Base-by-base conservation (phyloP, 2,797 vertebrate genomes). In the Lemur catta region DNA sequence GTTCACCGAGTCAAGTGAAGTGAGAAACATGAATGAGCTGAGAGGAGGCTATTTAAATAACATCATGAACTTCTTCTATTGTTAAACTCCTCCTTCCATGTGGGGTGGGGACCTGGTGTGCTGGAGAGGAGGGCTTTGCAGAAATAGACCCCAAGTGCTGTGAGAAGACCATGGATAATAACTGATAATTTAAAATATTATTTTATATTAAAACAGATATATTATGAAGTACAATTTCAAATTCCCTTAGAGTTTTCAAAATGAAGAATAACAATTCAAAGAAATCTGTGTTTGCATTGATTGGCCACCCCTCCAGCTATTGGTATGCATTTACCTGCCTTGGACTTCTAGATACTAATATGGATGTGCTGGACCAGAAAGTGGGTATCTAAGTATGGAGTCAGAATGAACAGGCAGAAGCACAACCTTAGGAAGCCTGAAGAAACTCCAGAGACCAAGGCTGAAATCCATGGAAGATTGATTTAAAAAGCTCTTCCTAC, bases 1-100 rank as follows among this genome's bases (percentile, higher is more conserved):
- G 57, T 93, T 96, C 87, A 92, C 52, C 82, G 0, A 97, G 75
- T 84, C 82, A 84, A 57, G 24, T 33, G 67, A 94, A 63, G 61
- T n/a, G 71, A 86, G 69, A 59, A 26, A 87, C 84, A 80, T 93
- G 61, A 97, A 76, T 61, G 87, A 94, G 69, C 0, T 0, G 89
- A 89, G 6, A 82, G n/a, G 26, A 57, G 24, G 7, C 28, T 88
- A n/a, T 46, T 92, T 80, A 90, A 92, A 84, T 78, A 81, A 69
- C 12, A 74, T 50, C 18, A 48, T 17, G 48, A 61, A 26, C 17
- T 26, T 82, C 33, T 84, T 43, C 38, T 41, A 20, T 59, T 10
- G 1, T 35, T 43, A 18, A 6, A 46, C 17, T 30, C 9, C 26
- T 11, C 28, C 8, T 59, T 93, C 20, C 30, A 48, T 7, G 2